Evolutionary conservation across 2,113 vertebrate genomes (phyloP).

Genomic region (Tyrannus savana): DNA sequence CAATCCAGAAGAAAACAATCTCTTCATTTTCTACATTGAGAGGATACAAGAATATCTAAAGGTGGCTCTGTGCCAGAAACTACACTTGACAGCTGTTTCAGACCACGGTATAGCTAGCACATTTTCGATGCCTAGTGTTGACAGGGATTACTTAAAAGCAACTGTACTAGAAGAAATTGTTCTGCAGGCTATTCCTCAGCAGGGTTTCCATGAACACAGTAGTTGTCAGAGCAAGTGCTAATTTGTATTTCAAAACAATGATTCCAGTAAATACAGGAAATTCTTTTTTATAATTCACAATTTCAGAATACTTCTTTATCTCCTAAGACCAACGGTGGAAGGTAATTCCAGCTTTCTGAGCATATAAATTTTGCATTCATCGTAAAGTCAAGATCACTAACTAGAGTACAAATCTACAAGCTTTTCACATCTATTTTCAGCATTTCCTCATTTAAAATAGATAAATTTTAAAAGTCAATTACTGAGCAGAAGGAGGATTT

Average conservation of each 20-base stretch:
- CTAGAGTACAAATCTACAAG: not conserved
- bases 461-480: not conserved
- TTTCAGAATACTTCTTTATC: not conserved
- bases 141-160: conserved; percentile 45
- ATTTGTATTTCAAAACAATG: conserved; percentile 20
- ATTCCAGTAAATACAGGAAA: not conserved
- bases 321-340: not conserved
- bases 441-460: not conserved
- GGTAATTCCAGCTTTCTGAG: not conserved
- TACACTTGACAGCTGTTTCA: conserved; percentile 48
- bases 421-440: not conserved
- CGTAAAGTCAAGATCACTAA: not conserved
- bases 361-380: not conserved
- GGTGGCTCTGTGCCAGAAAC: conserved; percentile 18
- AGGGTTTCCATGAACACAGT: conserved; percentile 9
- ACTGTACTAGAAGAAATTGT: conserved; percentile 29
- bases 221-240: conserved; percentile 7
- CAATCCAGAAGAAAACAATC: not conserved
- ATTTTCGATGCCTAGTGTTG: not conserved
- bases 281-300: not conserved
- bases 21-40: not conserved
- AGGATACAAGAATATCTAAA: not conserved
- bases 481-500: not conserved
- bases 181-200: conserved; percentile 41
- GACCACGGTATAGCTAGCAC: not conserved